phyloP scores from a whole-genome alignment of 2,113 vertebrate genomes.

The Rostratula benghalensis region DNA sequence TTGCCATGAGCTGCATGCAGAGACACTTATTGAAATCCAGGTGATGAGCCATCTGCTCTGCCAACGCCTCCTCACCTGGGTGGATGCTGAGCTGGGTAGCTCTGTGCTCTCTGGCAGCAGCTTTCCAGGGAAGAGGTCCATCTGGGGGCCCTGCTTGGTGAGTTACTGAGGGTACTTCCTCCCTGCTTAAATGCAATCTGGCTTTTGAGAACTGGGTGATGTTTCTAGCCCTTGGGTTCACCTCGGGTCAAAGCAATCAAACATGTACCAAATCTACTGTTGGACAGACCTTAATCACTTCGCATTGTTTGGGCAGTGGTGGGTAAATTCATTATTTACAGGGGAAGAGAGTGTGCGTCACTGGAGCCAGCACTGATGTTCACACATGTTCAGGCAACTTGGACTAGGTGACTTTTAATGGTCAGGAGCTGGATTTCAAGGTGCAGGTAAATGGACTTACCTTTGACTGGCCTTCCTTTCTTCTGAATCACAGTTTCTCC shows the following conservation, averaged over 20 bases:
- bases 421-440: background rate
- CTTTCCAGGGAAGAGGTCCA: background rate
- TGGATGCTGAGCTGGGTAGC: background rate
- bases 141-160: background rate
- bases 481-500: background rate
- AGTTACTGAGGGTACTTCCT: background rate
- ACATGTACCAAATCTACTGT: background rate
- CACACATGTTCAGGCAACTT: background rate
- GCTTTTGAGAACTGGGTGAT: constrained; percentile 19
- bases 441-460: background rate
- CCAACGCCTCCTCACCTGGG: rapidly evolving
- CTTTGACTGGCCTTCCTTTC: background rate
- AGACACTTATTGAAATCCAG: background rate
- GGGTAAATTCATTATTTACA: constrained; percentile 32
- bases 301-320: background rate
- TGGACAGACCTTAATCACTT: constrained; percentile 34
- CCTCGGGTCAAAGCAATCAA: constrained; percentile 57
- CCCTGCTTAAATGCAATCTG: background rate
- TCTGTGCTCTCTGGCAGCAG: background rate
- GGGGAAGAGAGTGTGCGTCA: background rate
- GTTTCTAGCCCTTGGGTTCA: constrained; percentile 21
- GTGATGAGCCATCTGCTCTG: background rate
- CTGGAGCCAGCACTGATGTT: background rate
- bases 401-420: background rate
- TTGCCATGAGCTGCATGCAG: background rate